Evolutionary conservation across 2,113 vertebrate genomes (phyloP).

Genomic region (Pagrus major): DNA sequence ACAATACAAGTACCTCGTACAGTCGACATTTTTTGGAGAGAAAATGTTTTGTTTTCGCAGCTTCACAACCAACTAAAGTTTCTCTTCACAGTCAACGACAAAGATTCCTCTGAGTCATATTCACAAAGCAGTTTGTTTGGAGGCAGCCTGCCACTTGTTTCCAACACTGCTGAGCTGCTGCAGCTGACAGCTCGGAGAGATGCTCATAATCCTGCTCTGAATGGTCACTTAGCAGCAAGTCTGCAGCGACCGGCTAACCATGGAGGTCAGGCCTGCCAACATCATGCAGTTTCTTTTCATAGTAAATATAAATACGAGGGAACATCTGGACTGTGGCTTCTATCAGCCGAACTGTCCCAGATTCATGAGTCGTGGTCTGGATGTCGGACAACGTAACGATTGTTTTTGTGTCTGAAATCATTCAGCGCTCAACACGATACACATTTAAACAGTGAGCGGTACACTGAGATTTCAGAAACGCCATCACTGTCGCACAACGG

Average conservation of each 20-base stretch:
- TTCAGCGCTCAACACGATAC: neutral
- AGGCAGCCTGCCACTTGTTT: neutral
- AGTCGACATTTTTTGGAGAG: no score
- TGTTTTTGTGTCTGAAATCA: neutral
- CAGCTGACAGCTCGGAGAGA: neutral
- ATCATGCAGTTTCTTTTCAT: neutral
- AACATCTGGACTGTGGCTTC: neutral
- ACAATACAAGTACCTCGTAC: no score
- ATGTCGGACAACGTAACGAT: neutral
- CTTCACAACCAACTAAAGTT: neutral
- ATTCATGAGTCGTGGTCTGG: neutral
- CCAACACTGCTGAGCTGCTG: neutral
- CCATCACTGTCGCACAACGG: no score
- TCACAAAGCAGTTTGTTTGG: neutral
- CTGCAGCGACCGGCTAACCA: neutral
- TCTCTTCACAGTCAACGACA: neutral
- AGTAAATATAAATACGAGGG: neutral
- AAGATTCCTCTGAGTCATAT: neutral
- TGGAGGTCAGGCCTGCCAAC: neutral
- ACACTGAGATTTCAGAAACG: no score
- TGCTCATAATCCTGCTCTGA: conserved; percentile 2
- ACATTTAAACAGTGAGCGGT: neutral
- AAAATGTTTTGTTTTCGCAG: no score
- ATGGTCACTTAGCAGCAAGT: neutral
- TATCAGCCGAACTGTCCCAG: neutral